These are phyloP conservation scores for Mythimna loreyi DNA, from an alignment of 2,888 invertebrate genomes.

Conservation along the genomic window DNA sequence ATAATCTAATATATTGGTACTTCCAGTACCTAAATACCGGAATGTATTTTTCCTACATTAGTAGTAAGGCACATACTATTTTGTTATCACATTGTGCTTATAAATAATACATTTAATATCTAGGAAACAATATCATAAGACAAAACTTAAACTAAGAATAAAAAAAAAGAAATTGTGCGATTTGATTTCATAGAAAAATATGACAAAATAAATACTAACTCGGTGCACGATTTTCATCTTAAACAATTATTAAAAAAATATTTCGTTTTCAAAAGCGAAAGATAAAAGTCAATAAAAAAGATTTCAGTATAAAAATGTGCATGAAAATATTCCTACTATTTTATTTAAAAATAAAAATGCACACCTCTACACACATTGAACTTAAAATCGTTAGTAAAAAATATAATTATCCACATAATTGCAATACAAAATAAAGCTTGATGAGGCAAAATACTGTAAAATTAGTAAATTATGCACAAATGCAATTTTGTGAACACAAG, in stretches of 20 bases:
- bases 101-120: slow-evolving; percentile 42
- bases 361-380: neutral
- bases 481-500: slow-evolving; percentile 31
- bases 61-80: slow-evolving; percentile 73
- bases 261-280: neutral
- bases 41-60: slow-evolving; percentile 53
- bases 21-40: slow-evolving; percentile 53
- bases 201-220: neutral
- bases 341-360: slow-evolving; percentile 13
- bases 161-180: neutral
- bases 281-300: neutral
- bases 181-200: slow-evolving; percentile 6
- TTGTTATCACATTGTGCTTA: slow-evolving; percentile 78
- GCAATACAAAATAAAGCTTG: slow-evolving; percentile 20
- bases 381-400: slow-evolving; percentile 1
- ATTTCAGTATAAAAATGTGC: neutral
- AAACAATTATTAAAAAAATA: slow-evolving; percentile 5
- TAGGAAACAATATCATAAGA: slow-evolving; percentile 34
- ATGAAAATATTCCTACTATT: neutral
- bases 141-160: slow-evolving; percentile 4
- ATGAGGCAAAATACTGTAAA: slow-evolving; percentile 37
- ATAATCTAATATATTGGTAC: slow-evolving; percentile 44
- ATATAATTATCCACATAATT: slow-evolving; percentile 11
- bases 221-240: neutral
- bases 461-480: slow-evolving; percentile 21